phyloP scores from a whole-genome alignment of 2,113 vertebrate species.

The Hippocampus guttulatus region DNA sequence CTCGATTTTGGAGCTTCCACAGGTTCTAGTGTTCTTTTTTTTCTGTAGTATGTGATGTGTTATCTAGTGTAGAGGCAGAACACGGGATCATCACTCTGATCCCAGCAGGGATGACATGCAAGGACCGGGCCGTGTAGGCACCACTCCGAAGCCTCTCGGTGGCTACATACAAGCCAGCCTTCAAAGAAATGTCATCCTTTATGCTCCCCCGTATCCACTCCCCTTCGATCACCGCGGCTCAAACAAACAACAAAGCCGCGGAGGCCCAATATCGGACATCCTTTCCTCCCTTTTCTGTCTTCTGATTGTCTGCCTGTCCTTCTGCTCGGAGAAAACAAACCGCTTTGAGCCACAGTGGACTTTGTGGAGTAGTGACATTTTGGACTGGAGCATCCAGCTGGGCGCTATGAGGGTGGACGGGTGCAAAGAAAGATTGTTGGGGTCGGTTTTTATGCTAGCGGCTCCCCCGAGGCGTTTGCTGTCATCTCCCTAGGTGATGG shows the following conservation, averaged over 20 bases:
- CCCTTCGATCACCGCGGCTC: slow-evolving; percentile 65
- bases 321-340: slow-evolving; percentile 74
- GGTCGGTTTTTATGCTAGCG: slow-evolving; percentile 55
- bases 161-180: slow-evolving; percentile 68
- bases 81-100: slow-evolving; percentile 60
- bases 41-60: not conserved
- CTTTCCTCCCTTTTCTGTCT: slow-evolving; percentile 57
- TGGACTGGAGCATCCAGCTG: slow-evolving; percentile 64
- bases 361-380: slow-evolving; percentile 75
- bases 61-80: slow-evolving; percentile 28
- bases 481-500: slow-evolving; percentile 65
- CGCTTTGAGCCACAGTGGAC: slow-evolving; percentile 66
- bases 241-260: slow-evolving; percentile 68
- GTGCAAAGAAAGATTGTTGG: slow-evolving; percentile 59
- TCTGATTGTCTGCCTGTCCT: slow-evolving; percentile 76
- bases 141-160: slow-evolving; percentile 63
- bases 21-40: not conserved
- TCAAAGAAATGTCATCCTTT: slow-evolving; percentile 80
- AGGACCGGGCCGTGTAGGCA: slow-evolving; percentile 63
- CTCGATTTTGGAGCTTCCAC: not conserved
- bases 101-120: slow-evolving; percentile 68
- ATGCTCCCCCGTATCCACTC: slow-evolving; percentile 65
- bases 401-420: slow-evolving; percentile 71
- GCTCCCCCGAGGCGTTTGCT: slow-evolving; percentile 56
- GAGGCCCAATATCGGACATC: slow-evolving; percentile 65